These are phyloP conservation scores for Brachyptera risi DNA, from an alignment of 2,888 invertebrate genomes.

Conservation along the genomic window DNA sequence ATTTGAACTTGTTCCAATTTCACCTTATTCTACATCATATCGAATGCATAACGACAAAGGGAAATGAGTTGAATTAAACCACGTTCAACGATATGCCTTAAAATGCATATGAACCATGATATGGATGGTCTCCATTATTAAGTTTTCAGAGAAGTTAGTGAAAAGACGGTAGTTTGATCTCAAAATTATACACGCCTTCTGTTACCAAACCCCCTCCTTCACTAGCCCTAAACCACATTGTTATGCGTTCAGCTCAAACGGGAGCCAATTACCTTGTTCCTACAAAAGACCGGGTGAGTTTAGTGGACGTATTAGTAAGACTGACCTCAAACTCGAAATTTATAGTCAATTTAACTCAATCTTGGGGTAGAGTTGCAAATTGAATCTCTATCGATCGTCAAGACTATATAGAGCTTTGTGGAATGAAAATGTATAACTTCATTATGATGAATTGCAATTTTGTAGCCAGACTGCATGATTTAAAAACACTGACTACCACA, in stretches of 20 bases:
- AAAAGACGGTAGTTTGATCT: constrained; percentile 8
- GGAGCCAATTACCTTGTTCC: constrained; percentile 13
- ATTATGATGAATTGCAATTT: no score
- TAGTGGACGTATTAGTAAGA: constrained; percentile 16
- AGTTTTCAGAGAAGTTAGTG: constrained; percentile 8
- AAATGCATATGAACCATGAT: constrained; percentile 3
- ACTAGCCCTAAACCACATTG: no score
- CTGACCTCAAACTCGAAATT: constrained; percentile 22
- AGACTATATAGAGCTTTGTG: background rate
- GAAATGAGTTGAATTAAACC: constrained; percentile 1
- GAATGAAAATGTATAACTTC: background rate
- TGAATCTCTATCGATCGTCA: constrained; percentile 11
- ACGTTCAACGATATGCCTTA: background rate
- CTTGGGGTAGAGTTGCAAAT: constrained; percentile 11
- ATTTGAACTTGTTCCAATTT: no score
- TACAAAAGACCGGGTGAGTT: constrained; percentile 6
- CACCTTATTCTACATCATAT: no score
- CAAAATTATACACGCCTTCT: constrained; percentile 11
- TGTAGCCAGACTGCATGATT: no score
- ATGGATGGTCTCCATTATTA: constrained; percentile 1
- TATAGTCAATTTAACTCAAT: constrained; percentile 21
- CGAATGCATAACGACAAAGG: no score
- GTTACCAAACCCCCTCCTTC: no score
- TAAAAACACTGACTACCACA: no score
- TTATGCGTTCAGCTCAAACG: constrained; percentile 3